These are phyloP conservation scores for Zaprionus ghesquierei DNA, from an alignment of 1,140 invertebrate species.

Conservation along the genomic window DNA sequence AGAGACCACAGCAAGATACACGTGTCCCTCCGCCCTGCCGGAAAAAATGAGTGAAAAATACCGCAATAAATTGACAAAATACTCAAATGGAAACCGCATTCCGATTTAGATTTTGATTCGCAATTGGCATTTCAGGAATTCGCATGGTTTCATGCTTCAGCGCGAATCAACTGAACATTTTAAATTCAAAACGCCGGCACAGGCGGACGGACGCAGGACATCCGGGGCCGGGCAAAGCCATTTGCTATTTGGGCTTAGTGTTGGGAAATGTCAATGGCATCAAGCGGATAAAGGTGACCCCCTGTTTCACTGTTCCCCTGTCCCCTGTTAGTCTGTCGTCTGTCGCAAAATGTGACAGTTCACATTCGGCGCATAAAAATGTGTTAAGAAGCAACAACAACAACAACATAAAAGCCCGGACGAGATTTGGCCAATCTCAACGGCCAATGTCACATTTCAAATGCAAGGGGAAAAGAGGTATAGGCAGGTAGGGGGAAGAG, in stretches of 20 bases:
- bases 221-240: slow-evolving; percentile 37
- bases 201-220: slow-evolving; percentile 10
- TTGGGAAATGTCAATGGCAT: slow-evolving; percentile 67
- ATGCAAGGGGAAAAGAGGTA: slow-evolving; percentile 29
- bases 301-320: neutral
- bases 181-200: slow-evolving; percentile 38
- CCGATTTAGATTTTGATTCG: slow-evolving; percentile 35
- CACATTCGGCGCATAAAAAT: slow-evolving; percentile 56
- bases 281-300: slow-evolving; percentile 64
- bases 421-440: slow-evolving; percentile 72
- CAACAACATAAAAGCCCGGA: slow-evolving; percentile 60
- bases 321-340: neutral
- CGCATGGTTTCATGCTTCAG: slow-evolving; percentile 26
- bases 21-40: neutral
- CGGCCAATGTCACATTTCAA: slow-evolving; percentile 43
- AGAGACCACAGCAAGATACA: slow-evolving; percentile 2
- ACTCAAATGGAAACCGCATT: slow-evolving; percentile 35
- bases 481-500: slow-evolving; percentile 1
- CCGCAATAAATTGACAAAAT: slow-evolving; percentile 20
- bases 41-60: neutral
- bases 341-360: slow-evolving; percentile 70
- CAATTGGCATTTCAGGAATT: slow-evolving; percentile 5
- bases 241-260: slow-evolving; percentile 68
- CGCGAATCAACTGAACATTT: slow-evolving; percentile 50
- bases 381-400: slow-evolving; percentile 39